phyloP scores from a whole-genome alignment of 2,113 vertebrate species.

The Catagonus wagneri region DNA sequence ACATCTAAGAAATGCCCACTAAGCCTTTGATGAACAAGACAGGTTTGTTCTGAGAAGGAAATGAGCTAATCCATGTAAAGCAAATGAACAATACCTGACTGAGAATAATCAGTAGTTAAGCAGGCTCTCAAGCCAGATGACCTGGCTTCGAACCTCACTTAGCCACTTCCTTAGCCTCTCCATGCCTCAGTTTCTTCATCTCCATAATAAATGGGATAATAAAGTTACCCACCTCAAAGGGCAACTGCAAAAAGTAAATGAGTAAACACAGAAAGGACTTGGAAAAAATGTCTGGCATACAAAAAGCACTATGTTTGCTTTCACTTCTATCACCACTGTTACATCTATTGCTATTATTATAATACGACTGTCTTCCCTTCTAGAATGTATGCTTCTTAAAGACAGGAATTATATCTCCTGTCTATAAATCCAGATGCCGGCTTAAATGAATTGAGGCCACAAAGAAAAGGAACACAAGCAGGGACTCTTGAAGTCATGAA shows the following conservation, averaged over 20 bases:
- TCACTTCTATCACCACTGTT: neutral
- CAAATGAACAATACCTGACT: neutral
- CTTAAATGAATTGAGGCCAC: neutral
- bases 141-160: neutral
- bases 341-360: neutral
- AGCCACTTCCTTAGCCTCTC: neutral
- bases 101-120: neutral
- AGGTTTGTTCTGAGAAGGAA: constrained; percentile 42
- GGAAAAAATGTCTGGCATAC: neutral
- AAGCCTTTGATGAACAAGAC: constrained; percentile 4
- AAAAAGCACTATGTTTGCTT: neutral
- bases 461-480: neutral
- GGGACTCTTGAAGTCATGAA: neutral
- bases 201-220: neutral
- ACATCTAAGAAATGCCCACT: constrained; percentile 8
- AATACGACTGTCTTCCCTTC: neutral
- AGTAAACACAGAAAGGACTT: neutral
- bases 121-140: neutral
- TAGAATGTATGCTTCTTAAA: constrained; percentile 14
- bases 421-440: neutral
- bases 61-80: neutral
- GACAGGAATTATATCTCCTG: neutral
- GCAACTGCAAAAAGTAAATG: neutral
- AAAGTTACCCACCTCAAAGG: neutral
- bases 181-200: constrained; percentile 2